A percentile compares a stretch with the other conserved stretches of the same genome.
phyloP scores from a whole-genome alignment of 2,888 invertebrate species.

The Oscheius sp. region DNA sequence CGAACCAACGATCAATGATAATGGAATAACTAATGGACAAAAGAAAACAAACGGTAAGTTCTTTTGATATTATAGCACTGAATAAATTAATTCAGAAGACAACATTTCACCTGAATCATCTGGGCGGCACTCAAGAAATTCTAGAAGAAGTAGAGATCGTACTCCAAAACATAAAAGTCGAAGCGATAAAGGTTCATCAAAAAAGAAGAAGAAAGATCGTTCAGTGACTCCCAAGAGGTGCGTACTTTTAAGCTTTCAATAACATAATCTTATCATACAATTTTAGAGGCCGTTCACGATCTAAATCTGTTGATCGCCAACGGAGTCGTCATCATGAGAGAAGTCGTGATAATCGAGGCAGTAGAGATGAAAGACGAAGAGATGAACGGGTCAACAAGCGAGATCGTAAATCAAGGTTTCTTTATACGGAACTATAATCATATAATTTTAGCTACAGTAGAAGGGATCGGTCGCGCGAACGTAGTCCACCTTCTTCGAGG shows the following conservation, averaged over 20 bases:
- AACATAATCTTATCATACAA: background rate
- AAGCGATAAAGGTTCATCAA: slow-evolving; percentile 3
- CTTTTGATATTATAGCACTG: background rate
- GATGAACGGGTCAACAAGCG: background rate
- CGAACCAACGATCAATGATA: slow-evolving; percentile 21
- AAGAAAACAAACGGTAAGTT: slow-evolving; percentile 17
- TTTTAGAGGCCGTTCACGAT: slow-evolving; percentile 10
- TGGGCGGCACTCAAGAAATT: slow-evolving; percentile 29
- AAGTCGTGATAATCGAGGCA: slow-evolving; percentile 10
- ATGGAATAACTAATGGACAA: slow-evolving; percentile 8
- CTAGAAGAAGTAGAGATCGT: slow-evolving; percentile 10
- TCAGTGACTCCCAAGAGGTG: slow-evolving; percentile 29
- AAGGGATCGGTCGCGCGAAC: background rate
- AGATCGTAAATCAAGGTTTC: background rate
- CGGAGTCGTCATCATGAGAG: background rate
- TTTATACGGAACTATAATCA: background rate
- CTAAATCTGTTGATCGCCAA: slow-evolving; percentile 11
- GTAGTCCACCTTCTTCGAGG: background rate
- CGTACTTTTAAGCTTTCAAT: background rate
- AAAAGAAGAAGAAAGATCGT: slow-evolving; percentile 33
- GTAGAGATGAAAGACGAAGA: slow-evolving; percentile 7
- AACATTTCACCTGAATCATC: slow-evolving; percentile 23
- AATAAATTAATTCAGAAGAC: slow-evolving; percentile 3
- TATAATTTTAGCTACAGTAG: background rate
- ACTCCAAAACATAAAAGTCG: slow-evolving; percentile 6